Percentiles rank a stretch among this genome's conserved stretches.
These are phyloP conservation scores for Lepeophtheirus nordmannii DNA, from an alignment of 2,888 invertebrate genomes.

Conservation along the genomic window DNA sequence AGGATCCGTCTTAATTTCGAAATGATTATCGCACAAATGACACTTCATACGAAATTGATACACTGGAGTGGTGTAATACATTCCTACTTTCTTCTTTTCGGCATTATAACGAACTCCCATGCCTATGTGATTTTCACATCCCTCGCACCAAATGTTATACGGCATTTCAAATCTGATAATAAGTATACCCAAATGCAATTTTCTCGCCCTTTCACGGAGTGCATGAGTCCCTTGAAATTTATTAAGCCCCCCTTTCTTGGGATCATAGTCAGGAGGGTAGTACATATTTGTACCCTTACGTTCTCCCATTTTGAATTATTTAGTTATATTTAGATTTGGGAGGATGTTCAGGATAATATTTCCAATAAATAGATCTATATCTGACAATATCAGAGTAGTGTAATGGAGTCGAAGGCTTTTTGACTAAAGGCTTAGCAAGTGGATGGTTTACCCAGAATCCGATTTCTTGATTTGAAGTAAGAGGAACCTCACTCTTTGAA, in stretches of 20 bases:
- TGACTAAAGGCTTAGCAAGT: neutral
- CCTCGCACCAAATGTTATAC: slow-evolving; percentile 98
- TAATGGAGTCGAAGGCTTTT: neutral
- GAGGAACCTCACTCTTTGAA: neutral
- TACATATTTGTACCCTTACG: slow-evolving; percentile 93
- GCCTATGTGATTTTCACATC: slow-evolving; percentile 93
- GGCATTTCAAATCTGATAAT: slow-evolving; percentile 98
- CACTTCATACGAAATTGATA: slow-evolving; percentile 99
- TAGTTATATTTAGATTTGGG: neutral
- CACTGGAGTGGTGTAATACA: slow-evolving; percentile 94
- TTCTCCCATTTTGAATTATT: slow-evolving; percentile 54
- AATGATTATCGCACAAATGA: slow-evolving; percentile 89
- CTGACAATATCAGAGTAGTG: slow-evolving; percentile 4
- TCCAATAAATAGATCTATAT: slow-evolving; percentile 11
- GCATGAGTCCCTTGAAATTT: slow-evolving; percentile 86
- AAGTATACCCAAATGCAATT: slow-evolving; percentile 82
- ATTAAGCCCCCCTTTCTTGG: slow-evolving; percentile 80
- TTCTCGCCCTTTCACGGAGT: slow-evolving; percentile 82
- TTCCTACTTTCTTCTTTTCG: slow-evolving; percentile 80
- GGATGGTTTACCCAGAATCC: slow-evolving; percentile 15
- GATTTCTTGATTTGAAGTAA: slow-evolving; percentile 14
- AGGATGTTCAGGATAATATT: neutral
- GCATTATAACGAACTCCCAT: slow-evolving; percentile 98
- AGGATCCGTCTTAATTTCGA: slow-evolving; percentile 96
- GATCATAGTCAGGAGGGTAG: slow-evolving; percentile 97